phyloP scores from a whole-genome alignment of 2,797 vertebrate species.

The Clangula hyemalis region DNA sequence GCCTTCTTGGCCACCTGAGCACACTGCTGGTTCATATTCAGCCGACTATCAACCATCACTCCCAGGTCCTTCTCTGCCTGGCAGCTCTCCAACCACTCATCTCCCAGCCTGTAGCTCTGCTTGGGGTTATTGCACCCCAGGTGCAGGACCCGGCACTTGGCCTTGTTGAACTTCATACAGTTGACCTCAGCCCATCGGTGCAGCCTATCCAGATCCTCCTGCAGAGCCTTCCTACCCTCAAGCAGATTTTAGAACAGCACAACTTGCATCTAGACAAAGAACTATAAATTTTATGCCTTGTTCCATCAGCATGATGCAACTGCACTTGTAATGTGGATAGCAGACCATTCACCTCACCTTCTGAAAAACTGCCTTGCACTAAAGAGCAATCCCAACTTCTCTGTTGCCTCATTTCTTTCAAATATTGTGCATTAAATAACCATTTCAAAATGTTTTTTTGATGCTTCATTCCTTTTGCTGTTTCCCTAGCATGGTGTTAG shows the following conservation, averaged over 20 bases:
- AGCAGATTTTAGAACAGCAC: not conserved
- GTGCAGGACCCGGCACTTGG: no score
- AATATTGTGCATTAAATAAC: not conserved
- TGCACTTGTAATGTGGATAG: not conserved
- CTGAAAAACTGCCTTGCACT: not conserved
- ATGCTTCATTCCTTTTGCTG: not conserved
- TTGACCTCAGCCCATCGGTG: no score
- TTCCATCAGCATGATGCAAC: not conserved
- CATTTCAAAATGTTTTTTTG: not conserved
- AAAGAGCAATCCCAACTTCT: not conserved
- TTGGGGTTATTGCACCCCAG: no score
- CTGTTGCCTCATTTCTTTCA: not conserved
- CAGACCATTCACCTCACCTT: not conserved
- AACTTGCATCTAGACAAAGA: not conserved
- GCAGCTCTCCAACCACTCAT: no score
- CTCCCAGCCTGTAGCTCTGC: no score
- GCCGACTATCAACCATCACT: no score
- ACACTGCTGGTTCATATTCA: no score
- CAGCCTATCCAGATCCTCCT: no score
- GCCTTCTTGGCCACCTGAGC: no score
- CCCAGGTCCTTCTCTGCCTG: no score
- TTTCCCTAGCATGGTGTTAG: not conserved
- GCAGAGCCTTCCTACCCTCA: no score
- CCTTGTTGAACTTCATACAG: no score
- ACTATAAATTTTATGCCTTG: not conserved